phyloP scores from a whole-genome alignment of 2,888 invertebrate genomes.

The Melipona beecheii region DNA sequence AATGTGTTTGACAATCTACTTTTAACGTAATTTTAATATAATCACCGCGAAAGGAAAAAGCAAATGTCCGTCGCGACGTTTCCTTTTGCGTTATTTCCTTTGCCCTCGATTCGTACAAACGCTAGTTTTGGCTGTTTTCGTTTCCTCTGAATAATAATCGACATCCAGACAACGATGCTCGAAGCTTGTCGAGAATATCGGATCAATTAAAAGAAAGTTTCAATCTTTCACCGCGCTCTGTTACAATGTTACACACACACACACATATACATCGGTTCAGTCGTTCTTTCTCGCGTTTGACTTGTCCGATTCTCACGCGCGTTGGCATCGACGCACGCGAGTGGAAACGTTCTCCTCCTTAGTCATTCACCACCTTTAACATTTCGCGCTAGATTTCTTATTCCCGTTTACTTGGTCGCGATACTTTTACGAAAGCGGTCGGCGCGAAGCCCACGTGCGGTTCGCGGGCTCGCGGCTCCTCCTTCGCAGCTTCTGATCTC shows the following conservation, averaged over 20 bases:
- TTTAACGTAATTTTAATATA: slow-evolving; percentile 31
- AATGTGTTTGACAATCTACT: slow-evolving; percentile 44
- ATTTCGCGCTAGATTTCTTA: slow-evolving; percentile 1
- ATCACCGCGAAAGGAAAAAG: slow-evolving; percentile 27
- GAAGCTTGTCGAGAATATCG: not conserved
- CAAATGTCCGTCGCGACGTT: slow-evolving; percentile 27
- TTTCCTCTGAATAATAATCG: not conserved
- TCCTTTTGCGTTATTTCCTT: not conserved
- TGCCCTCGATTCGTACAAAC: too few species aligned
- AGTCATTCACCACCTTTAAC: not conserved
- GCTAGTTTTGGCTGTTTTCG: not conserved
- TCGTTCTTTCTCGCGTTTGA: not conserved
- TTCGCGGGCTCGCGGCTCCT: not conserved
- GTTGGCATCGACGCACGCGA: not conserved
- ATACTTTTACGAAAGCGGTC: not conserved
- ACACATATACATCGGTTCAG: not conserved
- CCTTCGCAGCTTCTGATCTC: not conserved
- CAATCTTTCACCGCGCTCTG: not conserved
- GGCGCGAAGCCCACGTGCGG: not conserved
- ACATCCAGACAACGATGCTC: not conserved
- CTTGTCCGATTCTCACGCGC: not conserved
- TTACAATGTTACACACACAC: not conserved
- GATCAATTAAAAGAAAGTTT: not conserved
- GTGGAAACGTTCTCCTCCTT: not conserved
- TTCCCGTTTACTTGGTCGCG: not conserved